Conservation (phyloP, 2,888 invertebrate species). For the Crepidodera aurea region DNA sequence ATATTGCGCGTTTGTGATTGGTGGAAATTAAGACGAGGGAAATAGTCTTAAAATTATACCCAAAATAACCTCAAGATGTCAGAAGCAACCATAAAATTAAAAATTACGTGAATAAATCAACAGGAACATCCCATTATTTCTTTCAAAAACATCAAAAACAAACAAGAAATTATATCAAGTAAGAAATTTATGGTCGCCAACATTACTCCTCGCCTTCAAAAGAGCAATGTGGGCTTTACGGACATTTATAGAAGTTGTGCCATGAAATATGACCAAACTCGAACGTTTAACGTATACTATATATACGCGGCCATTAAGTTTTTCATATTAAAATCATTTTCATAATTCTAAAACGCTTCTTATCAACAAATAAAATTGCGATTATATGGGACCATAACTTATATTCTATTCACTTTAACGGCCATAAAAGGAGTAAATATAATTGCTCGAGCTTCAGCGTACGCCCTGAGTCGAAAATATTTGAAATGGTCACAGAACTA, state of each 20-base stretch:
- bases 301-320: slow-evolving; percentile 32
- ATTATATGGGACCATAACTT: slow-evolving; percentile 35
- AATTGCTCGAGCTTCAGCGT: slow-evolving; percentile 8
- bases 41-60: too few species aligned
- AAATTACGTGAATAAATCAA: slow-evolving; percentile 14
- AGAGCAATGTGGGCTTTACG: slow-evolving; percentile 15
- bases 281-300: slow-evolving; percentile 31
- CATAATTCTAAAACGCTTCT: slow-evolving; percentile 35
- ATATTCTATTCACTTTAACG: slow-evolving; percentile 30
- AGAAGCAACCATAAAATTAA: slow-evolving; percentile 1
- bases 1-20: too few species aligned
- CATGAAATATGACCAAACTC: slow-evolving; percentile 32
- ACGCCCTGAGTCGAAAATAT: slow-evolving; percentile 7
- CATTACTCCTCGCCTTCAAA: slow-evolving; percentile 19
- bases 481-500: not conserved
- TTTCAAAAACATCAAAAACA: slow-evolving; percentile 19
- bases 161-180: slow-evolving; percentile 26
- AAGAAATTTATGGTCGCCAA: slow-evolving; percentile 21
- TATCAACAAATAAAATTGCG: slow-evolving; percentile 35
- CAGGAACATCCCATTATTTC: slow-evolving; percentile 1
- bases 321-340: slow-evolving; percentile 38
- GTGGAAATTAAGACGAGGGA: too few species aligned
- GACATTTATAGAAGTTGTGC: slow-evolving; percentile 33
- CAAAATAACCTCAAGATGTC: not conserved
- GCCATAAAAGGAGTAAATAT: slow-evolving; percentile 16